phyloP scores from a whole-genome alignment of 2,797 vertebrate genomes.

The Lagodon rhomboides region DNA sequence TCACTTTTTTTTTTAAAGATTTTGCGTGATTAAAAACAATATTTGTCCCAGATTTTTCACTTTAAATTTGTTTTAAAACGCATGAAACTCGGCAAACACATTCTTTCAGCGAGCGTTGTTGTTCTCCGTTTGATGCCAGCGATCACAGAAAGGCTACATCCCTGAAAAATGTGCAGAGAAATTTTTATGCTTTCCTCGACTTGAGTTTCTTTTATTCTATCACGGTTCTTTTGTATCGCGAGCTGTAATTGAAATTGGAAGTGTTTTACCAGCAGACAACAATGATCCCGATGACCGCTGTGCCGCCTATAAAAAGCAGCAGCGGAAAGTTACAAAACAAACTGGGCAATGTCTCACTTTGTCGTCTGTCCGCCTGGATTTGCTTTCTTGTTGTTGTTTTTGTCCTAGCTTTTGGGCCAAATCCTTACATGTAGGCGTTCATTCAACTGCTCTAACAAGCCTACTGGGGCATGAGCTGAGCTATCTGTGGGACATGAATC shows the following conservation, averaged over 20 bases:
- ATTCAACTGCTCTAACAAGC: conserved; percentile 83
- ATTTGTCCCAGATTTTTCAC: conserved; percentile 15
- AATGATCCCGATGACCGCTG: conserved; percentile 51
- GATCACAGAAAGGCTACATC: conserved; percentile 14
- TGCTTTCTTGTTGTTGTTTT: conserved; percentile 81
- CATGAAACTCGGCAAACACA: neutral
- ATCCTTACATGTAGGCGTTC: conserved; percentile 79
- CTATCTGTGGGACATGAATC: conserved; percentile 82
- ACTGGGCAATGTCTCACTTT: conserved; percentile 78
- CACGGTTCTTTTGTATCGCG: conserved; percentile 21
- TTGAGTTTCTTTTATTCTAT: conserved; percentile 26
- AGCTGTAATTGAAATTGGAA: conserved; percentile 59
- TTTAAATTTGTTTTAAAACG: conserved; percentile 26
- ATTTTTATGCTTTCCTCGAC: conserved; percentile 24
- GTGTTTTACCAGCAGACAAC: conserved; percentile 52
- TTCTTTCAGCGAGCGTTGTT: conserved; percentile 8
- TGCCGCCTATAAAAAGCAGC: conserved; percentile 59
- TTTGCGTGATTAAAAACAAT: conserved; percentile 3
- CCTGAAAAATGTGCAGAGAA: neutral
- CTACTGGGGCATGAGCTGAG: conserved; percentile 81
- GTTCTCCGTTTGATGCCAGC: conserved; percentile 6
- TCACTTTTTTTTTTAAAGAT: neutral
- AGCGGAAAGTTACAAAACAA: conserved; percentile 74
- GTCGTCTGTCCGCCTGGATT: conserved; percentile 79
- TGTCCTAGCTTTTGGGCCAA: conserved; percentile 76